Evolutionary conservation across 2,113 vertebrate genomes (phyloP).

Genomic region (Tyrannus savana): DNA sequence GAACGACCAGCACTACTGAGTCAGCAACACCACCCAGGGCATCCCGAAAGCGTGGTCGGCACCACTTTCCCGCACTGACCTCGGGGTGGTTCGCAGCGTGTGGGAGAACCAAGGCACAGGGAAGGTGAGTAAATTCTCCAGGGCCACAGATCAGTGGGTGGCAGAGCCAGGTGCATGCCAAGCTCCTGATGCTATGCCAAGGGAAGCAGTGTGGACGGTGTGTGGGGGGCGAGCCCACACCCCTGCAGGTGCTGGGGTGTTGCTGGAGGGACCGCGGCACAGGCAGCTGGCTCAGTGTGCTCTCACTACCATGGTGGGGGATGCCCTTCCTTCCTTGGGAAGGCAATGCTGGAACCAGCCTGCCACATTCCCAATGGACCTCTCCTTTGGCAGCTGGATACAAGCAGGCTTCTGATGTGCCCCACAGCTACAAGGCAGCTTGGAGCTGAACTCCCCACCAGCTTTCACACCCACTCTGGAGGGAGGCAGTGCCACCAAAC

Average conservation of each 20-base stretch:
- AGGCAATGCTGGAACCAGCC: neutral
- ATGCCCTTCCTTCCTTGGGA: neutral
- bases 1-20: neutral
- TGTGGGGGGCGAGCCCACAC: accelerated
- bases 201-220: neutral
- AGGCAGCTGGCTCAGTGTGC: accelerated
- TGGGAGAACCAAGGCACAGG: neutral
- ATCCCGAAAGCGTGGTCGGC: neutral
- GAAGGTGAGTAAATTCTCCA: slow-evolving; percentile 38
- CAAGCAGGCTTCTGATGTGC: accelerated
- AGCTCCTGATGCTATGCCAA: neutral
- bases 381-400: neutral
- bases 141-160: neutral
- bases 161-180: neutral
- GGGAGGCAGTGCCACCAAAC: neutral
- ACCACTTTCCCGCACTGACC: neutral
- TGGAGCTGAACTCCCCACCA: neutral
- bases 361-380: accelerated
- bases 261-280: accelerated
- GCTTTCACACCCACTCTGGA: neutral
- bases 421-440: neutral
- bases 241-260: accelerated
- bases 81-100: neutral
- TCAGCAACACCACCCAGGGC: neutral
- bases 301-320: accelerated